Conservation (phyloP, 1,140 invertebrate genomes). For the Cydia amplana region DNA sequence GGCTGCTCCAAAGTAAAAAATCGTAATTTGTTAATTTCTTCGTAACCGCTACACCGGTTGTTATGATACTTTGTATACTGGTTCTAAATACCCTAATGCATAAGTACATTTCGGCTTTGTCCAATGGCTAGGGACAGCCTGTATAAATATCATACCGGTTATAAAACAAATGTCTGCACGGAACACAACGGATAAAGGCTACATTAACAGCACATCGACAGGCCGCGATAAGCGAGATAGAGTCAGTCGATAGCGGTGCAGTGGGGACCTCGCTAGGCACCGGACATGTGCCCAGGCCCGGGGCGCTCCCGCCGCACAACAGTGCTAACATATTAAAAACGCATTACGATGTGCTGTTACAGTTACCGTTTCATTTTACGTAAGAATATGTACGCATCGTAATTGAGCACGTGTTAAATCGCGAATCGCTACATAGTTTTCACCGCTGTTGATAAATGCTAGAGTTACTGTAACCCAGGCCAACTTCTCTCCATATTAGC, state of each 20-base stretch:
- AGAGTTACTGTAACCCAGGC: neutral
- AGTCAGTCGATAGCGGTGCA: neutral
- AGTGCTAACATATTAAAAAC: conserved; percentile 34
- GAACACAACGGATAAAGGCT: neutral
- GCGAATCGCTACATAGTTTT: neutral
- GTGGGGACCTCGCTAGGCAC: neutral
- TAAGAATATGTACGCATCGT: conserved; percentile 11
- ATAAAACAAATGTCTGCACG: neutral
- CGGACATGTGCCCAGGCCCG: conserved; percentile 1
- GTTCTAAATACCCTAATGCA: too few relatives aligned
- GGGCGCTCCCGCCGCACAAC: neutral
- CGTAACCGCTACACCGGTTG: too few relatives aligned
- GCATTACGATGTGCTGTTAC: conserved; percentile 33
- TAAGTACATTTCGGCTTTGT: too few relatives aligned
- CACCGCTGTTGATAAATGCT: neutral
- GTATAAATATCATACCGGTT: neutral
- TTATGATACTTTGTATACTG: too few relatives aligned
- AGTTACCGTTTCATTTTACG: conserved; percentile 23
- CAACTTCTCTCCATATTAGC: neutral
- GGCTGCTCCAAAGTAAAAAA: too few relatives aligned
- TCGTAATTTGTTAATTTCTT: too few relatives aligned
- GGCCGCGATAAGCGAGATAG: conserved; percentile 29
- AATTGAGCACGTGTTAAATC: conserved; percentile 35
- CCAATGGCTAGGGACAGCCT: too few relatives aligned
- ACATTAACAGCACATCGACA: conserved; percentile 1